Percentiles rank a stretch among this genome's conserved stretches.
Conservation (phyloP, 2,797 vertebrate species). For the Botia kubotai region DNA sequence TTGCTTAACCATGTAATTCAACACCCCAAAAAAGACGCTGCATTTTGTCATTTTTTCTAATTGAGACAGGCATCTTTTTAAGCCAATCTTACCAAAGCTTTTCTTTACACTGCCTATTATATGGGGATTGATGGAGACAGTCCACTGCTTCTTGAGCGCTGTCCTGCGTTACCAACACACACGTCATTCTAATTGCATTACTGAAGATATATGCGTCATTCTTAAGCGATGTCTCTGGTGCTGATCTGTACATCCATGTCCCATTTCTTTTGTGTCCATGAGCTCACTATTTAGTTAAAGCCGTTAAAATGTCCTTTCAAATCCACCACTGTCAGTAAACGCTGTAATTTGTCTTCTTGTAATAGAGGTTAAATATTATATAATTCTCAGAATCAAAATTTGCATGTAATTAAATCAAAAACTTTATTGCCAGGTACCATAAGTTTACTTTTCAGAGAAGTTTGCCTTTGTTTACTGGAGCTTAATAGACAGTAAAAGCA, state of each 20-base stretch:
- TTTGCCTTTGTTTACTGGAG: no score
- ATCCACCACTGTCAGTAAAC: slow-evolving; percentile 27
- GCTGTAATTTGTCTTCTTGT: slow-evolving; percentile 28
- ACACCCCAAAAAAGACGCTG: slow-evolving; percentile 33
- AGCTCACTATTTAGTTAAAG: slow-evolving; percentile 58
- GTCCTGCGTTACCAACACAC: slow-evolving; percentile 34
- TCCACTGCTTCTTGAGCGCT: slow-evolving; percentile 45
- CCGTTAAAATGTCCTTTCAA: slow-evolving; percentile 44
- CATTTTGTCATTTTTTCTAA: slow-evolving; percentile 36
- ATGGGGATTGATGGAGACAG: slow-evolving; percentile 42
- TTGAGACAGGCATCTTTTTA: slow-evolving; percentile 2
- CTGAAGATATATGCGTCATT: slow-evolving; percentile 42
- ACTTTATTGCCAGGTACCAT: no score
- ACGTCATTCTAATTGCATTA: slow-evolving; percentile 47
- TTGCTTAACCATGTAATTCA: slow-evolving; percentile 11
- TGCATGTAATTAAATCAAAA: no score
- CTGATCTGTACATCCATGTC: slow-evolving; percentile 46
- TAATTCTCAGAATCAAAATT: slow-evolving; percentile 1
- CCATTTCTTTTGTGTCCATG: slow-evolving; percentile 54
- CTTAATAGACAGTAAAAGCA: no score
- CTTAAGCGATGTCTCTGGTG: slow-evolving; percentile 14
- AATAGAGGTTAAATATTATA: slow-evolving; percentile 50
- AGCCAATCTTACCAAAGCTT: background rate
- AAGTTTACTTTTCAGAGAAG: no score
- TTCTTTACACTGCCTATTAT: background rate